Conservation (phyloP, 2,888 invertebrate genomes). For the Pachymerium ferrugineum region DNA sequence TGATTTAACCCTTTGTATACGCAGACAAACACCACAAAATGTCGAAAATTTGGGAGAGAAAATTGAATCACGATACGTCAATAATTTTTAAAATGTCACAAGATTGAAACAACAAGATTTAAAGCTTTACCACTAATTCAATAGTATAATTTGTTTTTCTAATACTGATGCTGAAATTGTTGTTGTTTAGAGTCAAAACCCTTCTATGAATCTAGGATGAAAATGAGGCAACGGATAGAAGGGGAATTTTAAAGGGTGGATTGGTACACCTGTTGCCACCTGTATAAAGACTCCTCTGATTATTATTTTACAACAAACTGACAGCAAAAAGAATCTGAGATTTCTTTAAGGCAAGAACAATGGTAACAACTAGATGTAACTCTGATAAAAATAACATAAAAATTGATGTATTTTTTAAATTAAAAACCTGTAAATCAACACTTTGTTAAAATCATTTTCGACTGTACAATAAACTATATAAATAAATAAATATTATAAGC, state of each 20-base stretch:
- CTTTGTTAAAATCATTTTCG: not conserved
- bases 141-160: not conserved
- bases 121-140: not conserved
- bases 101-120: constrained; percentile 12
- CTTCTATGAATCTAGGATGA: too few species aligned
- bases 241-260: too few species aligned
- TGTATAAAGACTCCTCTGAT: too few species aligned
- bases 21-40: not conserved
- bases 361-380: not conserved
- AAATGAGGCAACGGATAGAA: too few species aligned
- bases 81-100: not conserved
- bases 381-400: not conserved
- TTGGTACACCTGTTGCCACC: too few species aligned
- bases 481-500: too few species aligned
- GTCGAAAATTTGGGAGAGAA: not conserved
- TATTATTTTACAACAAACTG: not conserved
- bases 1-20: not conserved
- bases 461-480: not conserved
- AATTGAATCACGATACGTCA: too few species aligned
- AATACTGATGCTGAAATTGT: not conserved
- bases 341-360: not conserved
- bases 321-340: not conserved
- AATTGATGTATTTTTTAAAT: too few species aligned
- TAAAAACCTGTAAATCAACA: not conserved
- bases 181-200: too few species aligned